Conservation (phyloP, 2,888 invertebrate species). For the Axea sp. region DNA sequence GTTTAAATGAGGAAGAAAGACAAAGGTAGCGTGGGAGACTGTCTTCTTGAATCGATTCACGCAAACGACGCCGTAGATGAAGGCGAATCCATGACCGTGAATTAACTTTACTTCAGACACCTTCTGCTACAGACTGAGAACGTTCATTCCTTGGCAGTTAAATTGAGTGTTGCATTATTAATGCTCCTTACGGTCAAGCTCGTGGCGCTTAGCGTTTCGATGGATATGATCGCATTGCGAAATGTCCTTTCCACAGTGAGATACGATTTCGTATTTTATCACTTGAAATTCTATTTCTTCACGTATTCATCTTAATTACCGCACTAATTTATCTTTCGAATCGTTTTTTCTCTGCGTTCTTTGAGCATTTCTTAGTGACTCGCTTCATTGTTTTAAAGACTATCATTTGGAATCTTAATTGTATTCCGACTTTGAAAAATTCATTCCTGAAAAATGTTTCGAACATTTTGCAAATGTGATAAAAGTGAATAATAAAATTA, state of each 20-base stretch:
- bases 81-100: conserved; percentile 29
- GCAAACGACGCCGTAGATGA: conserved; percentile 35
- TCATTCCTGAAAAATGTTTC: too few species aligned
- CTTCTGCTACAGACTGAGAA: conserved; percentile 49
- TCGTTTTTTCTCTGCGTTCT: too few species aligned
- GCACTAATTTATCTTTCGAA: conserved; percentile 14
- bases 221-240: conserved; percentile 32
- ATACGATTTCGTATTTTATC: conserved; percentile 33
- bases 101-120: conserved; percentile 51
- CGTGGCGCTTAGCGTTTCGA: conserved; percentile 53
- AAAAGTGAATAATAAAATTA: too few species aligned
- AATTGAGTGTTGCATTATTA: conserved; percentile 76
- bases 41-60: conserved; percentile 20
- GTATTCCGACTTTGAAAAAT: too few species aligned
- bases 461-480: too few species aligned
- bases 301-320: conserved; percentile 45
- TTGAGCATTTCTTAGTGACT: too few species aligned
- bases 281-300: conserved; percentile 34
- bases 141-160: conserved; percentile 66
- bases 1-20: conserved; percentile 5
- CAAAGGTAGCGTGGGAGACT: neutral
- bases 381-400: too few species aligned
- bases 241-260: conserved; percentile 4
- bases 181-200: conserved; percentile 66
- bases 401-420: too few species aligned